Evolutionary conservation across 2,888 invertebrate genomes (phyloP).

Genomic region (Pyrocoelia pectoralis): DNA sequence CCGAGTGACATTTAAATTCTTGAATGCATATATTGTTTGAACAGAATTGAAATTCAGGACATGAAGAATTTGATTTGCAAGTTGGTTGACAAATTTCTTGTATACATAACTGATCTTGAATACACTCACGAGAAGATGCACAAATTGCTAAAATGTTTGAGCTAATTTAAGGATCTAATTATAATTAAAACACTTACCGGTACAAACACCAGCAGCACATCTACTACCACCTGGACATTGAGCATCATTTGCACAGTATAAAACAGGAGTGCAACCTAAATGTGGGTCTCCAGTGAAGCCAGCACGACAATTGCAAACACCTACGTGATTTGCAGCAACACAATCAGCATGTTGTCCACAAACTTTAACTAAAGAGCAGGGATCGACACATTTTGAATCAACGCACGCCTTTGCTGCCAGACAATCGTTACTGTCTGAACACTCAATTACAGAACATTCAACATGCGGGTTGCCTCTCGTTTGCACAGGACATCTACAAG

Average conservation of each 20-base stretch:
- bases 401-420: slow-evolving; percentile 75
- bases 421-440: slow-evolving; percentile 81
- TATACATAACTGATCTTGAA: slow-evolving; percentile 85
- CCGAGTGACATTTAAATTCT: slow-evolving; percentile 76
- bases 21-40: slow-evolving; percentile 85
- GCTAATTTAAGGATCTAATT: not conserved
- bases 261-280: slow-evolving; percentile 82
- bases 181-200: slow-evolving; percentile 62
- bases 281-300: slow-evolving; percentile 89
- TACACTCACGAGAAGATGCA: slow-evolving; percentile 82
- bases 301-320: slow-evolving; percentile 82
- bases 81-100: slow-evolving; percentile 86
- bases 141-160: slow-evolving; percentile 68
- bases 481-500: slow-evolving; percentile 78
- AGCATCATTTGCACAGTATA: slow-evolving; percentile 81
- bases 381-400: slow-evolving; percentile 80
- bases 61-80: slow-evolving; percentile 80
- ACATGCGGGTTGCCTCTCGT: slow-evolving; percentile 79
- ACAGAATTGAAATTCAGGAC: slow-evolving; percentile 86
- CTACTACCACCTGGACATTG: slow-evolving; percentile 87
- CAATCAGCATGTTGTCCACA: slow-evolving; percentile 86
- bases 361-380: slow-evolving; percentile 81
- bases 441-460: slow-evolving; percentile 79
- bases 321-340: slow-evolving; percentile 77
- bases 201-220: slow-evolving; percentile 84